These are phyloP conservation scores for Hoplodrina blanda DNA, from an alignment of 2,888 invertebrate species.

Conservation along the genomic window DNA sequence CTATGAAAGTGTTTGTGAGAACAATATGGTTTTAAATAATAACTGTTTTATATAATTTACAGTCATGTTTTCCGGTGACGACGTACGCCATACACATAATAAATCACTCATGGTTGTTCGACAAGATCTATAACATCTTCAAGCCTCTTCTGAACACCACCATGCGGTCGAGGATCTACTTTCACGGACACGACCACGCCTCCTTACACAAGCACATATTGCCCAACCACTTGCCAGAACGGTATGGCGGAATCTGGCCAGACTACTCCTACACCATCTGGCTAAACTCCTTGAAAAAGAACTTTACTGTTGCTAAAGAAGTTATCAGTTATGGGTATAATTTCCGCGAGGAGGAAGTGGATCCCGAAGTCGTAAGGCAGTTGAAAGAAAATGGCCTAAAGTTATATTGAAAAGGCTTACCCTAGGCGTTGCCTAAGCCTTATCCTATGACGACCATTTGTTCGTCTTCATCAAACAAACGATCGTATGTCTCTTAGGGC, in stretches of 20 bases:
- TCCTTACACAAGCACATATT: slow-evolving; percentile 94
- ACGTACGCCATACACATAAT: slow-evolving; percentile 94
- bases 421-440: neutral
- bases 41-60: slow-evolving; percentile 50
- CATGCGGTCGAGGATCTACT: slow-evolving; percentile 92
- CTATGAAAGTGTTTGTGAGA: too few species aligned
- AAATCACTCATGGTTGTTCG: slow-evolving; percentile 95
- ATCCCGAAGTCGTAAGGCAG: slow-evolving; percentile 79
- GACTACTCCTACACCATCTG: slow-evolving; percentile 94
- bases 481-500: neutral
- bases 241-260: slow-evolving; percentile 93
- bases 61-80: slow-evolving; percentile 94
- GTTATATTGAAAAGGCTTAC: slow-evolving; percentile 67
- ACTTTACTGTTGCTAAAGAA: slow-evolving; percentile 91
- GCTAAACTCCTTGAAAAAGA: slow-evolving; percentile 92
- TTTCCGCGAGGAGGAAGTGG: slow-evolving; percentile 84
- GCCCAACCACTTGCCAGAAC: slow-evolving; percentile 93
- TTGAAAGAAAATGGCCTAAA: slow-evolving; percentile 80
- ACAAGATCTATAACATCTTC: slow-evolving; percentile 94
- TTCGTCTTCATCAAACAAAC: neutral
- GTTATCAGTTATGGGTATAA: slow-evolving; percentile 92
- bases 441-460: neutral
- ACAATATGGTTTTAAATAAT: neutral
- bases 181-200: slow-evolving; percentile 93
- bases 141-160: slow-evolving; percentile 93